Evolutionary conservation across 2,888 invertebrate genomes (phyloP).

Genomic region (Masnerella sp.): DNA sequence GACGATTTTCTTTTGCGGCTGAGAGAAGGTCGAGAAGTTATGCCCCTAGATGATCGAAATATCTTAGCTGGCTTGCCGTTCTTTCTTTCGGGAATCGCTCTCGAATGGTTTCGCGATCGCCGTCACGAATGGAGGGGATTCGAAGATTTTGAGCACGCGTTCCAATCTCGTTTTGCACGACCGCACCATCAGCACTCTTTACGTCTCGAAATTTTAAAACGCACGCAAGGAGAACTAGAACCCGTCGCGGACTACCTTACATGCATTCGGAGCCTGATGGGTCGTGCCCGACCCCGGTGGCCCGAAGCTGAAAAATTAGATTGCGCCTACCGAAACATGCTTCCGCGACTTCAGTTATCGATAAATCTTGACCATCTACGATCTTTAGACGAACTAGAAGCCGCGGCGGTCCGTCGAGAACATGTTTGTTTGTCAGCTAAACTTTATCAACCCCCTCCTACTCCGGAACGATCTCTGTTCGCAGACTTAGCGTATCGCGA

Average conservation of each 20-base stretch:
- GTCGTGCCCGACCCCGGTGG: too few relatives aligned
- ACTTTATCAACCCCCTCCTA: too few relatives aligned
- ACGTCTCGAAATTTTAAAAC: background rate
- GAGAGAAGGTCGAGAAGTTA: background rate
- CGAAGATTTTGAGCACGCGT: background rate
- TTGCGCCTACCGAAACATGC: background rate
- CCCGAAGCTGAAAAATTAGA: background rate
- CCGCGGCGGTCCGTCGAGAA: background rate
- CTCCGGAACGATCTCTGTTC: too few relatives aligned
- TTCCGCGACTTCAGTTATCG: background rate
- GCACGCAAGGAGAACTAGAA: background rate
- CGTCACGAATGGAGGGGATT: background rate
- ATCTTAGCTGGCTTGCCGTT: background rate
- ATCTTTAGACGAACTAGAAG: background rate
- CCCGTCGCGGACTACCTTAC: too few relatives aligned
- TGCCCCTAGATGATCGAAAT: background rate
- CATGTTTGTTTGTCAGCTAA: too few relatives aligned
- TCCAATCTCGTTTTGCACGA: background rate
- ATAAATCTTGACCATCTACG: too few relatives aligned
- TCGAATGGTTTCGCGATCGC: constrained; percentile 6
- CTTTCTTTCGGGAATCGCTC: constrained; percentile 5
- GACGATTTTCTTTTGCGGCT: background rate
- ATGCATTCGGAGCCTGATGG: too few relatives aligned
- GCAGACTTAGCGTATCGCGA: too few relatives aligned
- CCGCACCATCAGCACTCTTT: constrained; percentile 2